Conservation (phyloP, 1,140 invertebrate species). For the Lasioglossum baleicum region DNA sequence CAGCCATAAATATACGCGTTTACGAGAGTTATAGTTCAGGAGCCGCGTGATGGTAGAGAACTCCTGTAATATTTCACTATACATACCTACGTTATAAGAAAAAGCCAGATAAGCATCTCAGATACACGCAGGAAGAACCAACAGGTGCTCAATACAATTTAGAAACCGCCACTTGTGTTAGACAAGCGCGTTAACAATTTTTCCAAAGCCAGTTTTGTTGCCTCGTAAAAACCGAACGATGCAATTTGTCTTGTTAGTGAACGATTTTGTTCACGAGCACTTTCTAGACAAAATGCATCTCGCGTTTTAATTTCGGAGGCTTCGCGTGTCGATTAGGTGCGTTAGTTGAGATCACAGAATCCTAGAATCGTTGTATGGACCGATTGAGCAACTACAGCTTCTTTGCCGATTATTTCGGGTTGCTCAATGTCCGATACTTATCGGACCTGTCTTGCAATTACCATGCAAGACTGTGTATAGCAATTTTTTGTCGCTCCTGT, state of each 20-base stretch:
- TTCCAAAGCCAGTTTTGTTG: background rate
- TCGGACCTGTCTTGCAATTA: background rate
- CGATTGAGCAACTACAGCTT: background rate
- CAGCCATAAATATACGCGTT: slow-evolving; percentile 12
- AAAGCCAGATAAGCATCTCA: background rate
- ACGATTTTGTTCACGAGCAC: background rate
- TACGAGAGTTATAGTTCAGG: background rate
- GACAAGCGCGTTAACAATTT: background rate
- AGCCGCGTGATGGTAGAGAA: background rate
- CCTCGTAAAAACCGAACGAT: background rate
- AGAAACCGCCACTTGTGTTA: background rate
- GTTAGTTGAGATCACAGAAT: background rate
- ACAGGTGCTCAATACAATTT: background rate
- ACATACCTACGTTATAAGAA: background rate
- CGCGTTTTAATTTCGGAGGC: no score
- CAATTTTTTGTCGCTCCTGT: background rate
- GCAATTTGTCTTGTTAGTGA: background rate
- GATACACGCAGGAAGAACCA: background rate
- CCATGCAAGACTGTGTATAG: background rate
- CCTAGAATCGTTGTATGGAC: background rate
- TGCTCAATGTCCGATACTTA: background rate
- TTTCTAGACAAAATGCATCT: background rate
- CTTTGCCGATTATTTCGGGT: background rate
- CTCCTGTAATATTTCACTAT: background rate
- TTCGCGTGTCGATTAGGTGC: no score